Evolutionary conservation across 2,888 invertebrate species (phyloP), one percentile per base, ranked within the genome.

Genomic region (Morinoia aosen): DNA sequence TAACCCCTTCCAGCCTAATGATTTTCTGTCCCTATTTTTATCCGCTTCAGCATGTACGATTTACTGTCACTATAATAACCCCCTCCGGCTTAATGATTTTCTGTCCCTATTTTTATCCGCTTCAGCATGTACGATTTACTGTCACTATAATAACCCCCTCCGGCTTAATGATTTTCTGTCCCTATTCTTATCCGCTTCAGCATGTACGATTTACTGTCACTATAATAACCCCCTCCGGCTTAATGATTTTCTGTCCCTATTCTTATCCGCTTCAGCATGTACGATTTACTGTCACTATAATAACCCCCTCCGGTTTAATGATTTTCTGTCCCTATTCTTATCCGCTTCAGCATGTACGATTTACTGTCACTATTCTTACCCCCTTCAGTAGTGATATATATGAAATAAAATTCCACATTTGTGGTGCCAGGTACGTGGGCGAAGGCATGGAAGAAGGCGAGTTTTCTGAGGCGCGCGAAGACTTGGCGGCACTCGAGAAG

Each of bases 361-460:
- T 19, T 19, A 12, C 64, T 64, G 19, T 64, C 25, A 64, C 19
- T 19, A 64, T 64, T 12, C 25, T 25, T 64, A 19, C 12, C 12
- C 19, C 12, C 12, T 64, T 64, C 25, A 48, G 39, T 39, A 40
- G 7, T 7, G 16, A 90, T 39, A 40, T 40, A 14, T 90, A 2
- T 90, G 14, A 25, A 7, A 90, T 39, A 16, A 1, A 4, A 33
- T 90, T 90, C n/a, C n/a, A 2, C 40, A 8, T 93, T 93, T 57
- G n/a, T 93, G 5, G 11, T 12, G 12, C 25, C 39, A 97, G 97
- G 97, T 99, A 98, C 97, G 98, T 98, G 90, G 98, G 98, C 91
- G 98, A 98, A 97, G 98, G 98, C 95, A 98, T 98, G 98, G 98
- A 98, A 97, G 98, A 98, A 97, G 98, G 99, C 96, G 99, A 99